Evolutionary conservation across 2,888 invertebrate species (phyloP), one percentile per base, ranked within the genome.

Genomic region (Plagodis pulveraria): DNA sequence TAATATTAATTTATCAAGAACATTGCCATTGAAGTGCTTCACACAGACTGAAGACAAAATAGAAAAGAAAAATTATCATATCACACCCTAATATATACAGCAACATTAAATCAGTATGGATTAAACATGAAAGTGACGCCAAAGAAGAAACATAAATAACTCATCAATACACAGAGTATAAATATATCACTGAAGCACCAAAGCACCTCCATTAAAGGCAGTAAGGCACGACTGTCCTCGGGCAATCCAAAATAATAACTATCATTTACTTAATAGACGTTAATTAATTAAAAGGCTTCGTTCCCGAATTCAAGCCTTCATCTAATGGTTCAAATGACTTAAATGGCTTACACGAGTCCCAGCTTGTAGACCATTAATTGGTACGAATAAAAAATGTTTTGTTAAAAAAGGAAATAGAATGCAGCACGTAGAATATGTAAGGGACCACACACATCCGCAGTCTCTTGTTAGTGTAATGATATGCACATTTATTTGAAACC

Each of bases 401-500:
- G 67, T 70, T 77, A 76, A 77, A 79, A 82, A 82, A 81, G 75
- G 76, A 72, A 82, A 58, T 54, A 50, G 43, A 76, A 72, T 75
- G 73, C 8, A 36, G 2, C 72, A 73, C 73, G 69, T 77, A 74
- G 83, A 77, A 77, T 81, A 82, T 78, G 76, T 78, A 73, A 67
- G 73, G 77, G 91, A 91, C 91, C 91, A 92, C 91, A 92, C 91
- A 88, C 82, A 73, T 76, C 75, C 73, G 81, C 77, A 75, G 54
- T 80, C 79, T 85, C 81, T 81, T 81, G 86, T 85, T 84, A 74
- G 80, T 80, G 73, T 91, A 91, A 91, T 91, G 89, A 89, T 87
- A 91, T 90, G 91, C 88, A 90, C 89, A 90, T 91, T 89, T 87
- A 86, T 89, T 89, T 86, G 74, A 81, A 80, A 78, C 76, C 77